Conservation (phyloP, 2,113 vertebrate genomes). For the Pelecanus crispus region DNA sequence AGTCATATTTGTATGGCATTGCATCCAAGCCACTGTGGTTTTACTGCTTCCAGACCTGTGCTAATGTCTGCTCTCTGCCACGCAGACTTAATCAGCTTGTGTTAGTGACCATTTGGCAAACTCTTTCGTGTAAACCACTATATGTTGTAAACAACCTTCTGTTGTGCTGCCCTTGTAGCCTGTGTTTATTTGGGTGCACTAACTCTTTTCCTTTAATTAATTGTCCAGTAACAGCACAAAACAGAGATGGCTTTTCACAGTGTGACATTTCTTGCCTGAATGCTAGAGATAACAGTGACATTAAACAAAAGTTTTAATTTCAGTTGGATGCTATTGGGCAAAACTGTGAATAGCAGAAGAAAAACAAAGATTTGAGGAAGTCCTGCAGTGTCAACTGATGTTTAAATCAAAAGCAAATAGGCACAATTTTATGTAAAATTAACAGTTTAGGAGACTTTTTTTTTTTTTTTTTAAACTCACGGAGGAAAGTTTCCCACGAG, state of each 20-base stretch:
- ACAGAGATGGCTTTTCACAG: background rate
- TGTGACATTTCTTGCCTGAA: background rate
- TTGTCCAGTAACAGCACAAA: background rate
- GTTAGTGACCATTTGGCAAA: background rate
- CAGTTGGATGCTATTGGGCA: background rate
- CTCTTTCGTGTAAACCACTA: background rate
- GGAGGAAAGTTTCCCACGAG: background rate
- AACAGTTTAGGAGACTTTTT: background rate
- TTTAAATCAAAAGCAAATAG: slow-evolving; percentile 4
- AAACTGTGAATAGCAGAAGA: background rate
- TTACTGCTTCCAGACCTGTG: background rate
- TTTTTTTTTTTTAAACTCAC: background rate
- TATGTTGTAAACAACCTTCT: background rate
- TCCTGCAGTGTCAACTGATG: background rate
- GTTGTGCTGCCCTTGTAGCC: background rate
- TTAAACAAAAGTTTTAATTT: slow-evolving; percentile 8
- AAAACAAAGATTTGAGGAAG: background rate
- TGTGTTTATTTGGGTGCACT: background rate
- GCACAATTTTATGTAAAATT: background rate
- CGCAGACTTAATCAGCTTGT: background rate
- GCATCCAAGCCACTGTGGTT: background rate
- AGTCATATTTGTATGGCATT: background rate
- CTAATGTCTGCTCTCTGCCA: background rate
- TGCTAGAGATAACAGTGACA: background rate
- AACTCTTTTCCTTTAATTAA: background rate